phyloP scores from a whole-genome alignment of 2,888 invertebrate genomes.

The Papilio gigon region DNA sequence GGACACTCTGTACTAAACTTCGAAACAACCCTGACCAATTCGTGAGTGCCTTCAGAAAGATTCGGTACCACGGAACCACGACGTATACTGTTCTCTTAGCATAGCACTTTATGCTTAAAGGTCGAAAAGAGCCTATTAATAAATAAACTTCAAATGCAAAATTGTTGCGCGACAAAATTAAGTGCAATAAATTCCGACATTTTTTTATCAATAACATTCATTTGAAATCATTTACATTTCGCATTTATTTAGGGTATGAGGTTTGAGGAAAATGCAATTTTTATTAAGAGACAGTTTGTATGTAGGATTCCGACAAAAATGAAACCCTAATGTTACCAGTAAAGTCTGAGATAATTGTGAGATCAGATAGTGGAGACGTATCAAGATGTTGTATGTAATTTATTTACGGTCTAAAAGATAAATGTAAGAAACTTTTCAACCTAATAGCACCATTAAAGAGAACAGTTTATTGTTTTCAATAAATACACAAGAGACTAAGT shows the following conservation, averaged over 20 bases:
- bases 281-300: background rate
- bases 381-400: conserved; percentile 20
- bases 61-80: no score
- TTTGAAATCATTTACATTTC: background rate
- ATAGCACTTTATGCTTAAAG: background rate
- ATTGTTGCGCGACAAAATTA: background rate
- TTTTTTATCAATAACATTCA: background rate
- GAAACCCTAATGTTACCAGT: conserved; percentile 11
- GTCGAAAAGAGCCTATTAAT: background rate
- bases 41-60: no score
- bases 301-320: conserved; percentile 15
- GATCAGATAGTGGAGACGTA: conserved; percentile 15
- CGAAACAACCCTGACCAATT: no score
- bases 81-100: no score
- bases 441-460: conserved; percentile 22
- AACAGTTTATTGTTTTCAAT: conserved; percentile 3
- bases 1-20: no score
- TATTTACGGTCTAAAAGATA: conserved; percentile 18
- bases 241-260: background rate
- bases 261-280: conserved; percentile 19
- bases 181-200: background rate
- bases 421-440: conserved; percentile 11
- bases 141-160: no score
- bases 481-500: background rate
- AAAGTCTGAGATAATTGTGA: conserved; percentile 3